These are phyloP conservation scores for Lypha dubia DNA, from an alignment of 2,888 invertebrate species.

Conservation along the genomic window DNA sequence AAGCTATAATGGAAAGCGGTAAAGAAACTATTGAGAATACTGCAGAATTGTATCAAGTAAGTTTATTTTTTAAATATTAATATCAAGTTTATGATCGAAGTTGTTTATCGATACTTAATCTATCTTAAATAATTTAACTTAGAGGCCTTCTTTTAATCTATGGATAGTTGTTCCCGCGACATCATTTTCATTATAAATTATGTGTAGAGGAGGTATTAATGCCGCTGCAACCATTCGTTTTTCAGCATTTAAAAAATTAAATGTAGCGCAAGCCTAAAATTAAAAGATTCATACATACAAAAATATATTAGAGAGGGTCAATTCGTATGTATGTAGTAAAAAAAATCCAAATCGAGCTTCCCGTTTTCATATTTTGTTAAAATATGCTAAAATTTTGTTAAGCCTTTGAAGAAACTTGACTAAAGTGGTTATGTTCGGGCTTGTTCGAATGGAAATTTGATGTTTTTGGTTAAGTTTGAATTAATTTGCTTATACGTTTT, in stretches of 20 bases:
- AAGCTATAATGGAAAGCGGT: constrained; percentile 57
- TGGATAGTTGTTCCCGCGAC: constrained; percentile 85
- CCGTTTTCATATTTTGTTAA: too few relatives aligned
- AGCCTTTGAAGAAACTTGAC: too few relatives aligned
- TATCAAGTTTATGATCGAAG: neutral
- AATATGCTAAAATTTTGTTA: too few relatives aligned
- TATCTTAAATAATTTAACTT: neutral
- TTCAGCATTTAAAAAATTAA: constrained; percentile 95
- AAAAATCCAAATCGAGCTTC: too few relatives aligned
- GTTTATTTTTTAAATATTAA: constrained; percentile 25
- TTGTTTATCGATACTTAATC: neutral
- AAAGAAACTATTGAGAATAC: constrained; percentile 59
- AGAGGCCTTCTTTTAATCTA: constrained; percentile 78
- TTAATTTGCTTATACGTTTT: too few relatives aligned
- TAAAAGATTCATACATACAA: too few relatives aligned
- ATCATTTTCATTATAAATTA: constrained; percentile 86
- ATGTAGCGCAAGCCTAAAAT: constrained; percentile 90
- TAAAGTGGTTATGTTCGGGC: too few relatives aligned
- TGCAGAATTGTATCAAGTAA: constrained; percentile 68
- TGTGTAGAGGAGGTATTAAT: constrained; percentile 87
- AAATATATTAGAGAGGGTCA: too few relatives aligned
- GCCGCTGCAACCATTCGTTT: constrained; percentile 87
- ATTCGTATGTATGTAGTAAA: too few relatives aligned
- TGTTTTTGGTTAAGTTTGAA: too few relatives aligned
- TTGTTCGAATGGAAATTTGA: too few relatives aligned